Evolutionary conservation across 2,888 invertebrate genomes (phyloP), one percentile per base, ranked within the genome.

Genomic region (Agrochola circellaris): DNA sequence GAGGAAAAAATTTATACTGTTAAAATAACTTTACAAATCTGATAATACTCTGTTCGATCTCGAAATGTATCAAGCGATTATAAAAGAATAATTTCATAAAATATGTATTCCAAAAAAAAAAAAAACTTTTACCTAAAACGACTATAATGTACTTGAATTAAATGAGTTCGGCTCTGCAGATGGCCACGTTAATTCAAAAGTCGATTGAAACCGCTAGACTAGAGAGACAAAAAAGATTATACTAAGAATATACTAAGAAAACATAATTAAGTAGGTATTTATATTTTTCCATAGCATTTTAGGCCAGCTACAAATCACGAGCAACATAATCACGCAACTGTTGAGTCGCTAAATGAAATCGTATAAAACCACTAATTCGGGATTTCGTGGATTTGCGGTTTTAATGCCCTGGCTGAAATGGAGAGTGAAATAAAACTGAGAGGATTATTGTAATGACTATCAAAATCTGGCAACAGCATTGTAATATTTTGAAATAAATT

Each of bases 311-410:
- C 42, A 68, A 67, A 81, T 58, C 26, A 68, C 34, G 30, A 11
- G 8, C 6, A n/a, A 58, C 30, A 34, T 15, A 54, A 79, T 81
- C 23, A 58, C 84, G 88, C 88, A 90, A 90, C 87, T 90, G 90
- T 89, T 84, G 85, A 84, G 80, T 82, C 73, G 87, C 85, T 88
- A 89, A 90, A 86, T 88, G 58, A 81, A 79, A 81, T 81, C 58
- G 75, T 68, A 68, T 79, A 69, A 81, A 68, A 79, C 81, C 81
- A 60, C 75, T 81, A 81, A 79, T 81, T 75, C 58, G 15, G 68
- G 79, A 64, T 79, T 81, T 75, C n/a, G 75, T 54, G 68, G 79
- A 81, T 79, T 79, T 75, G 81, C 64, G 79, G 79, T 61, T 75
- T 68, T 81, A 79, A 81, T 65, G 79, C 45, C 26, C n/a, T 56